Conservation (phyloP, 2,888 invertebrate genomes). For the Dione juno region DNA sequence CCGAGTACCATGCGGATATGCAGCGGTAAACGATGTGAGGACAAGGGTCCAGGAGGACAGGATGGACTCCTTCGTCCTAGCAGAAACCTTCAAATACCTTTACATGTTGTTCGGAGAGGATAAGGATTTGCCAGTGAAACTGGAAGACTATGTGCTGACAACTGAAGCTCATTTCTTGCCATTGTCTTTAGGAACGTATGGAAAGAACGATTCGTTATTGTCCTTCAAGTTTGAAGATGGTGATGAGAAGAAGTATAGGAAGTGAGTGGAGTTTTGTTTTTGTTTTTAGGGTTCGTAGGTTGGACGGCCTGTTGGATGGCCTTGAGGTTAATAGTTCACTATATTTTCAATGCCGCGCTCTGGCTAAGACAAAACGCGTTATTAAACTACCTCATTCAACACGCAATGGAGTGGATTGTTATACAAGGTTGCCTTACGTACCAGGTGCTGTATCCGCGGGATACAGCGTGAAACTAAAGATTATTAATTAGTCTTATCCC, state of each 20-base stretch:
- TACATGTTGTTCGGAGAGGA: slow-evolving; percentile 95
- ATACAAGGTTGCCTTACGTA: too few species aligned
- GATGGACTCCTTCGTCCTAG: slow-evolving; percentile 99
- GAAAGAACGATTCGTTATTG: slow-evolving; percentile 78
- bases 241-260: slow-evolving; percentile 71
- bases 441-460: too few species aligned
- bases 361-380: too few species aligned
- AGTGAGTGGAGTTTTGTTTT: slow-evolving; percentile 55
- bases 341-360: too few species aligned
- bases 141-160: slow-evolving; percentile 94
- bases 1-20: slow-evolving; percentile 97
- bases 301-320: too few species aligned
- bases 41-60: slow-evolving; percentile 96
- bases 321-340: too few species aligned
- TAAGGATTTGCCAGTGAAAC: slow-evolving; percentile 90
- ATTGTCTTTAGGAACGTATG: slow-evolving; percentile 88
- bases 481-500: too few species aligned
- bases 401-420: too few species aligned
- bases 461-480: too few species aligned
- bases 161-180: slow-evolving; percentile 98
- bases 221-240: slow-evolving; percentile 77
- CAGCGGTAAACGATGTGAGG: slow-evolving; percentile 97
- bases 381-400: too few species aligned
- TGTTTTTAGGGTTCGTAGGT: not conserved
- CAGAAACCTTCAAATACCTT: slow-evolving; percentile 99